phyloP scores from a whole-genome alignment of 2,797 vertebrate species.

The Phataginus tricuspis region DNA sequence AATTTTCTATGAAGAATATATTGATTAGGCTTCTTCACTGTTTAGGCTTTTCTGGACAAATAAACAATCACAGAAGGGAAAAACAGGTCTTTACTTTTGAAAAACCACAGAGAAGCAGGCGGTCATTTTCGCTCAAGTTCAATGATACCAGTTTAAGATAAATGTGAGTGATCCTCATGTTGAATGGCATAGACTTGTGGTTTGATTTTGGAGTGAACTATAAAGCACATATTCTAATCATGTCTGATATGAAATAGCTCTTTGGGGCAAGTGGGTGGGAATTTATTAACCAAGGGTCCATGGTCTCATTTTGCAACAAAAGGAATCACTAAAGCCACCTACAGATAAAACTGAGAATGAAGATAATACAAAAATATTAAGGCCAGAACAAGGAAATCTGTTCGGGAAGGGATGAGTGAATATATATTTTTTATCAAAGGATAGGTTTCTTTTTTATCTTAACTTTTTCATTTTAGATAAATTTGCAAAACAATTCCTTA shows the following conservation, averaged over 20 bases:
- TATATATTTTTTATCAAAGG: not conserved
- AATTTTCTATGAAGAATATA: not conserved
- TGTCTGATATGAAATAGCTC: not conserved
- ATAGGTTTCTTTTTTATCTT: not conserved
- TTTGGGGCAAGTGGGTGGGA: not conserved
- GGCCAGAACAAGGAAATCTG: not conserved
- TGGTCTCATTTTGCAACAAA: not conserved
- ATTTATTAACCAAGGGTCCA: not conserved
- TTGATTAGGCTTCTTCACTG: not conserved
- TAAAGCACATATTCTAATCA: not conserved
- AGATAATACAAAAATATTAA: not conserved
- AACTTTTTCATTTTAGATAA: constrained; percentile 30
- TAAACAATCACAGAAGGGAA: not conserved
- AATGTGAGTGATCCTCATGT: not conserved
- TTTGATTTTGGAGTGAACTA: not conserved
- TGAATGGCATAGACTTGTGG: not conserved
- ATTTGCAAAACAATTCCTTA: constrained; percentile 16
- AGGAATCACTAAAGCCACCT: not conserved
- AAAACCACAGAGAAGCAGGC: not conserved
- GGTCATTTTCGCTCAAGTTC: not conserved
- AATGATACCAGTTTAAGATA: not conserved
- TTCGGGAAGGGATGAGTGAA: not conserved
- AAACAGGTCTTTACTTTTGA: not conserved
- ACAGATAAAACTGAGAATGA: not conserved
- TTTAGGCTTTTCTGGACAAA: not conserved